These are phyloP conservation scores for Meganola albula DNA, from an alignment of 2,888 invertebrate genomes.

Conservation along the genomic window DNA sequence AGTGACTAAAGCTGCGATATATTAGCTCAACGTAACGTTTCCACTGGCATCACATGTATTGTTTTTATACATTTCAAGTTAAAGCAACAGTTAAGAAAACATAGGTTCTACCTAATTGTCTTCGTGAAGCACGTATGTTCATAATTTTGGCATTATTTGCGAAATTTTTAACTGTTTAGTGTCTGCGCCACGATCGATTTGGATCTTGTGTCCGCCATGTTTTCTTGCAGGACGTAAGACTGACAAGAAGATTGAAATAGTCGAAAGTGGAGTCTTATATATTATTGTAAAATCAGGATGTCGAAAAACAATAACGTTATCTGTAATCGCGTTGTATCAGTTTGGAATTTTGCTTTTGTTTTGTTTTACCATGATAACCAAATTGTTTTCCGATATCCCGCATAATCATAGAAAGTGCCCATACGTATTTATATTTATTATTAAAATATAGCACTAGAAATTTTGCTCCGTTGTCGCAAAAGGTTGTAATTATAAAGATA, in stretches of 20 bases:
- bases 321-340: conserved; percentile 13
- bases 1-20: too few relatives aligned
- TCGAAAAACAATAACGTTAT: conserved; percentile 38
- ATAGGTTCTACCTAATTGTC: conserved; percentile 15
- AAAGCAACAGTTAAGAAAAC: conserved; percentile 19
- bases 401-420: conserved; percentile 50
- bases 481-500: conserved; percentile 73
- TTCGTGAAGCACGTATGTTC: conserved; percentile 19
- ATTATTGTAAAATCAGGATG: conserved; percentile 39
- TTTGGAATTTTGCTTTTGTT: conserved; percentile 20
- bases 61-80: conserved; percentile 19
- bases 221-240: conserved; percentile 57
- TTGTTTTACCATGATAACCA: conserved; percentile 14
- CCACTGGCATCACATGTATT: conserved; percentile 19
- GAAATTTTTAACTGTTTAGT: conserved; percentile 24
- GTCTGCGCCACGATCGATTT: conserved; percentile 33
- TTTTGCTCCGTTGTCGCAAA: conserved; percentile 72
- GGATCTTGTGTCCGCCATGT: conserved; percentile 34
- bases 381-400: conserved; percentile 56
- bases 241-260: conserved; percentile 54
- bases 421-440: conserved; percentile 57
- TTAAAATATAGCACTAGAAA: conserved; percentile 61
- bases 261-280: conserved; percentile 42
- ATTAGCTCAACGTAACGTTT: conserved; percentile 10
- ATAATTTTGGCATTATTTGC: conserved; percentile 33